Conservation (phyloP, 2,113 vertebrate species). For the Pelecanoides urinatrix region DNA sequence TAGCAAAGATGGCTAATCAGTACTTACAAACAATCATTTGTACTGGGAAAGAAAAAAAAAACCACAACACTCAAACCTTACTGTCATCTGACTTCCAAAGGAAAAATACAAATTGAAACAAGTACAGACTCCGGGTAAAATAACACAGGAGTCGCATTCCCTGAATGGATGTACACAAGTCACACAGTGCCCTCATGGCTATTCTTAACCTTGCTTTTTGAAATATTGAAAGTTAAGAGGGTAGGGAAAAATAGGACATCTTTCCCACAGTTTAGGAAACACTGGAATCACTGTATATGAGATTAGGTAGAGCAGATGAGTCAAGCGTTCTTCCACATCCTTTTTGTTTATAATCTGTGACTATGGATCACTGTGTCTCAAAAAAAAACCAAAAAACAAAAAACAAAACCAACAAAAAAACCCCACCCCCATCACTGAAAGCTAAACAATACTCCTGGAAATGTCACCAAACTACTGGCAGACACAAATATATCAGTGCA, state of each 20-base stretch:
- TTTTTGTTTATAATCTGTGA: not conserved
- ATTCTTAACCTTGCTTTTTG: not conserved
- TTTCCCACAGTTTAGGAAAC: not conserved
- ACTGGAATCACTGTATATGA: not conserved
- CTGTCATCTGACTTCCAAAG: not conserved
- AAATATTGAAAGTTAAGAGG: not conserved
- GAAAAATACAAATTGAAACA: not conserved
- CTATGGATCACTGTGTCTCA: not conserved
- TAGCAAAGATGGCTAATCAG: not conserved
- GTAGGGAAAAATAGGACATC: not conserved
- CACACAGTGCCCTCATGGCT: not conserved
- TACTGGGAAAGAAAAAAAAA: not conserved
- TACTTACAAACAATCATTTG: not conserved
- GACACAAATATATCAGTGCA: not conserved
- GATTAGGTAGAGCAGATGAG: not conserved
- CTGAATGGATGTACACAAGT: fast-evolving
- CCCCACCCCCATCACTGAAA: not conserved
- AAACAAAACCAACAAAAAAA: no score
- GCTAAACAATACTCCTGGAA: not conserved
- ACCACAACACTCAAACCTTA: no score
- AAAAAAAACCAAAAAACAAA: not conserved
- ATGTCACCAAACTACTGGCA: not conserved
- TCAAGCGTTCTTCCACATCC: not conserved
- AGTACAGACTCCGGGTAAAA: not conserved
- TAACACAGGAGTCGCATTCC: fast-evolving